Evolutionary conservation across 92 coral and sea anemone species (phyloP).

Genomic region (Epizoanthus scotinus): DNA sequence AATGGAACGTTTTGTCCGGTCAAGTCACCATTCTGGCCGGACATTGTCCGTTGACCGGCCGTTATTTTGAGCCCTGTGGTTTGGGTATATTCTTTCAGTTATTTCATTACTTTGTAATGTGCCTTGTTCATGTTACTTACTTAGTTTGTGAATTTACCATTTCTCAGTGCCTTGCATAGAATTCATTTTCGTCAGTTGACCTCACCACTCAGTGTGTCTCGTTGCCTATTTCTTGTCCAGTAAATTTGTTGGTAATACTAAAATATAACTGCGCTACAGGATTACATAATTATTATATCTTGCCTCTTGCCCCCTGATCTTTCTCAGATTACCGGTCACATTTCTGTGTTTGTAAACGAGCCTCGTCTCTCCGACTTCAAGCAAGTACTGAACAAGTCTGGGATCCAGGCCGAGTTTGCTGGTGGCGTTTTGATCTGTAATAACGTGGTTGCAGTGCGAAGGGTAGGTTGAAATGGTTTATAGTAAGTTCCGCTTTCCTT

Average conservation of each 20-base stretch:
- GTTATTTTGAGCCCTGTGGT: too few relatives aligned
- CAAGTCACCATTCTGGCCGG: too few relatives aligned
- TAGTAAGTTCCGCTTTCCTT: neutral
- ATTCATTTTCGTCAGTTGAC: too few relatives aligned
- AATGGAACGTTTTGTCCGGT: too few relatives aligned
- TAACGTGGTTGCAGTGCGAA: constrained; percentile 88
- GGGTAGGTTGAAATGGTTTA: constrained; percentile 66
- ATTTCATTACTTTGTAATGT: too few relatives aligned
- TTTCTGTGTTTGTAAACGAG: constrained; percentile 95
- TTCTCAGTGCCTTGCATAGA: too few relatives aligned
- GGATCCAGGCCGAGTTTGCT: constrained; percentile 97
- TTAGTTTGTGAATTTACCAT: too few relatives aligned
- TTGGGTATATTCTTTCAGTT: too few relatives aligned
- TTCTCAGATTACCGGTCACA: constrained; percentile 88
- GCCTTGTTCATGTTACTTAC: too few relatives aligned
- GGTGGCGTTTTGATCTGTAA: constrained; percentile 98
- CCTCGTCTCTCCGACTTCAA: constrained; percentile 99
- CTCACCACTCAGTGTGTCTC: too few relatives aligned
- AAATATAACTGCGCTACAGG: neutral
- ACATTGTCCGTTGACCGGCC: too few relatives aligned
- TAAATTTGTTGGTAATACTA: neutral
- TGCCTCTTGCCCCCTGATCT: neutral
- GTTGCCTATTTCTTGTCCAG: too few relatives aligned
- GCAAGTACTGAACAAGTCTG: constrained; percentile 92
- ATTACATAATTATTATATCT: neutral